These are phyloP conservation scores for Andrena fulva DNA, from an alignment of 2,888 invertebrate species.

Conservation along the genomic window DNA sequence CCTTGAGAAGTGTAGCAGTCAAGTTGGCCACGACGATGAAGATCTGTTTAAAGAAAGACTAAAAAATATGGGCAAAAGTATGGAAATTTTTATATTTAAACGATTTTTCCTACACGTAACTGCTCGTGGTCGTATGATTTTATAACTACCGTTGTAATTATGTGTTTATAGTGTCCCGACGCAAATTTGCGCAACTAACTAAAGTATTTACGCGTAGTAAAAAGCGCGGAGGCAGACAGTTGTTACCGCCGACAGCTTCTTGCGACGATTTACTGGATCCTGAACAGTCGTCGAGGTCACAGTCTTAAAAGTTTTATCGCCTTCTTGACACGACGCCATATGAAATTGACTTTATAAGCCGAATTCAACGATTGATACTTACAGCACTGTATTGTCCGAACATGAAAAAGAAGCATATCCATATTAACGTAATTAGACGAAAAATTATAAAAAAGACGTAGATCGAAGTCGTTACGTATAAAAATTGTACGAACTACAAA, in stretches of 20 bases:
- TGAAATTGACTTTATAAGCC: conserved; percentile 15
- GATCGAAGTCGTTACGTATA: conserved; percentile 19
- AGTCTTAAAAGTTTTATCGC: conserved; percentile 69
- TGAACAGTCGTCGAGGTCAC: conserved; percentile 81
- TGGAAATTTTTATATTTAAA: conserved; percentile 72
- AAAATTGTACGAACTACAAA: conserved; percentile 39
- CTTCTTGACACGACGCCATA: background rate
- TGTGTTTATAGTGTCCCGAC: conserved; percentile 88
- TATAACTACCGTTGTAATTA: background rate
- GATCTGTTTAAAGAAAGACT: conserved; percentile 91
- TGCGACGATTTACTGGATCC: conserved; percentile 83
- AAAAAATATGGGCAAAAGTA: conserved; percentile 93
- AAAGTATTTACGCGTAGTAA: conserved; percentile 89
- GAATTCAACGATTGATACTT: conserved; percentile 43
- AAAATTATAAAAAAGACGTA: conserved; percentile 25
- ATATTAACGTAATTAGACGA: conserved; percentile 38
- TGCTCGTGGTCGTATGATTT: background rate
- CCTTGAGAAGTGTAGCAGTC: conserved; percentile 74
- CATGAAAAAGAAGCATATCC: conserved; percentile 64
- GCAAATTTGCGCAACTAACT: conserved; percentile 92
- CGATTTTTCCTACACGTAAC: background rate
- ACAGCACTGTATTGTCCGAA: conserved; percentile 51
- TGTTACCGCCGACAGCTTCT: conserved; percentile 83
- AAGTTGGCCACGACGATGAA: conserved; percentile 87
- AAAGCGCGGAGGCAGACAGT: conserved; percentile 81